Evolutionary conservation across 2,797 vertebrate genomes (phyloP).

Genomic region (Zonotrichia albicollis): DNA sequence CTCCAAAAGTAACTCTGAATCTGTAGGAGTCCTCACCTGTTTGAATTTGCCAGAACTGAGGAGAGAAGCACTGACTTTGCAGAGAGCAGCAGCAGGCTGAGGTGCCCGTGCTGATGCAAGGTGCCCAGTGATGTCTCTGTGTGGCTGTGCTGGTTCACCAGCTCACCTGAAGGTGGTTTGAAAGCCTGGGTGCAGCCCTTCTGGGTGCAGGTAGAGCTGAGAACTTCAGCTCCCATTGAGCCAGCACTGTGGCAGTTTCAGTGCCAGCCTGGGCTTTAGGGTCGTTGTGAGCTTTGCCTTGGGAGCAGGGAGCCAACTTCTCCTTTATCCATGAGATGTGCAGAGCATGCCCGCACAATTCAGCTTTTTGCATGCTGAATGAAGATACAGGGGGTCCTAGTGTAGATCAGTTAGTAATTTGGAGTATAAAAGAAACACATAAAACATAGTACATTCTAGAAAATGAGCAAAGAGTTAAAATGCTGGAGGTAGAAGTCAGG

Average conservation of each 20-base stretch:
- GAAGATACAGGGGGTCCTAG: not conserved
- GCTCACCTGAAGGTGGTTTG: not conserved
- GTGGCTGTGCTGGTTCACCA: not conserved
- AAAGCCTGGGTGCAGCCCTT: not conserved
- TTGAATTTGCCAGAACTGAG: not conserved
- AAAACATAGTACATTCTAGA: not conserved
- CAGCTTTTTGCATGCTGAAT: not conserved
- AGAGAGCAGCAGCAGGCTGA: not conserved
- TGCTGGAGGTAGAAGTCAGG: not conserved
- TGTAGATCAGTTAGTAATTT: not conserved
- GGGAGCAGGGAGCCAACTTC: not conserved
- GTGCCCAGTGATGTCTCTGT: not conserved
- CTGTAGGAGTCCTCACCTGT: not conserved
- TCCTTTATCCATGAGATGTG: not conserved
- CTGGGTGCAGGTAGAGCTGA: fast-evolving
- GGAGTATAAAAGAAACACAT: not conserved
- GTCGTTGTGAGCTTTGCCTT: not conserved
- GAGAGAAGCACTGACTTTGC: not conserved
- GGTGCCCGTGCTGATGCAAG: fast-evolving
- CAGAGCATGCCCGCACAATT: fast-evolving
- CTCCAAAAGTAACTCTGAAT: not conserved
- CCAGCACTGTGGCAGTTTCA: no score
- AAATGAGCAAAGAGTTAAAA: not conserved
- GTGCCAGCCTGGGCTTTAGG: not conserved
- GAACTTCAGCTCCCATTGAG: not conserved